Evolutionary conservation across 2,797 vertebrate species (phyloP).

Genomic region (Anniella stebbinsi): DNA sequence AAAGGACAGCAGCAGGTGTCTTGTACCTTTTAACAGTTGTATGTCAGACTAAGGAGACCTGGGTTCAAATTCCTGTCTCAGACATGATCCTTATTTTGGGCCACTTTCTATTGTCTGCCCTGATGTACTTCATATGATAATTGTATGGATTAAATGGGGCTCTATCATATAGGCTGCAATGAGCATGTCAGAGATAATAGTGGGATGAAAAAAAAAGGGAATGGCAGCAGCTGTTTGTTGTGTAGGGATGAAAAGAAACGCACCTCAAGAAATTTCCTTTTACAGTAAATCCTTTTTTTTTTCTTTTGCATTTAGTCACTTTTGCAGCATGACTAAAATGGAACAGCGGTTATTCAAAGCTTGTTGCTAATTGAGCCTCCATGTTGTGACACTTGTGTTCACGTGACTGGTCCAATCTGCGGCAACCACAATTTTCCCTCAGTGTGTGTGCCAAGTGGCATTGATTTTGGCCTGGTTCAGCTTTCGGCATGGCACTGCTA

Average conservation of each 20-base stretch:
- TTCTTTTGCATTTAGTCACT: background rate
- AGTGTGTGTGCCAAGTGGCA: background rate
- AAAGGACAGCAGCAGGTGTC: background rate
- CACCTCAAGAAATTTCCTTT: background rate
- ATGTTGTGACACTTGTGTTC: background rate
- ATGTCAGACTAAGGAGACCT: background rate
- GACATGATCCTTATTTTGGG: background rate
- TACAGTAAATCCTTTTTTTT: background rate
- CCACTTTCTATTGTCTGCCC: background rate
- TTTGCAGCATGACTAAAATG: conserved; percentile 17
- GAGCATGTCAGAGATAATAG: background rate
- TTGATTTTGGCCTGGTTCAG: background rate
- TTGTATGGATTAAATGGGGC: background rate
- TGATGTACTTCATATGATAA: background rate
- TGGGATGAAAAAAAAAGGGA: background rate
- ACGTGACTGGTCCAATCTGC: background rate
- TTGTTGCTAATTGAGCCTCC: background rate
- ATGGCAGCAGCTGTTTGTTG: too few species aligned
- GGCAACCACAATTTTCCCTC: background rate
- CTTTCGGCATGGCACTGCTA: background rate
- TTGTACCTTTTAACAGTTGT: background rate
- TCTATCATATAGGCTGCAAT: background rate
- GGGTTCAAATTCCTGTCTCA: background rate
- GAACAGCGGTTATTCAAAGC: conserved; percentile 19
- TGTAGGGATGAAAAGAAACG: too few species aligned